These are phyloP conservation scores for Dioctria rufipes DNA, from an alignment of 2,888 invertebrate genomes.

Conservation along the genomic window DNA sequence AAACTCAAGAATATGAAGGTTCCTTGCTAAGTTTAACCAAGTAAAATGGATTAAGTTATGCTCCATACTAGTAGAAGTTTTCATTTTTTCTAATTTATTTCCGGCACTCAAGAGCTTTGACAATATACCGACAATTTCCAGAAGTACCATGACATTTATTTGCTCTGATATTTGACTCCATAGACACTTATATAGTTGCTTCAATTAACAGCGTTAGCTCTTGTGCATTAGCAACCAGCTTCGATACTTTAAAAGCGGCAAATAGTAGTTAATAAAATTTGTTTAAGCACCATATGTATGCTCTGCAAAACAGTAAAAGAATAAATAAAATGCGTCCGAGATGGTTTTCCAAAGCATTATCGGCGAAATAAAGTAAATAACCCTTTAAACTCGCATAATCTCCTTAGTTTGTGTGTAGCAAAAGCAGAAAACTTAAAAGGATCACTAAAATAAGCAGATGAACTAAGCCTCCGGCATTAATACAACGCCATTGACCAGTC, in stretches of 20 bases:
- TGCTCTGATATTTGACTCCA: no score
- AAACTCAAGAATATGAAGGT: no score
- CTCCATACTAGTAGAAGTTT: no score
- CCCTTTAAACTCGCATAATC: constrained; percentile 1
- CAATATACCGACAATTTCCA: no score
- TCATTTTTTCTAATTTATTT: no score
- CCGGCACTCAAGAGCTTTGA: no score
- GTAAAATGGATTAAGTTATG: no score
- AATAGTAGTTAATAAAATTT: constrained; percentile 35
- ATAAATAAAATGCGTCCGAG: constrained; percentile 3
- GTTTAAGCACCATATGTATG: constrained; percentile 25
- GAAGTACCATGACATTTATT: no score
- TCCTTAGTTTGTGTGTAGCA: background rate
- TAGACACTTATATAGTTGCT: no score
- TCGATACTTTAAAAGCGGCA: no score
- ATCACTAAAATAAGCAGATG: constrained; percentile 3
- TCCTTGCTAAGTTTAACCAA: no score
- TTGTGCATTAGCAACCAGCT: background rate
- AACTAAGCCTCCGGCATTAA: background rate
- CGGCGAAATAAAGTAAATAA: constrained; percentile 15
- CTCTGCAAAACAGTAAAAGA: constrained; percentile 5
- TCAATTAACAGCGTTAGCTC: no score
- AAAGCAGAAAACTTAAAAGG: constrained; percentile 8
- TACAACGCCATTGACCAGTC: constrained; percentile 17
- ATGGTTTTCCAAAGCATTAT: constrained; percentile 15